A percentile compares a stretch with the other conserved stretches of the same genome.
Conservation (phyloP, 2,888 invertebrate genomes). For the Agrotis puta region DNA sequence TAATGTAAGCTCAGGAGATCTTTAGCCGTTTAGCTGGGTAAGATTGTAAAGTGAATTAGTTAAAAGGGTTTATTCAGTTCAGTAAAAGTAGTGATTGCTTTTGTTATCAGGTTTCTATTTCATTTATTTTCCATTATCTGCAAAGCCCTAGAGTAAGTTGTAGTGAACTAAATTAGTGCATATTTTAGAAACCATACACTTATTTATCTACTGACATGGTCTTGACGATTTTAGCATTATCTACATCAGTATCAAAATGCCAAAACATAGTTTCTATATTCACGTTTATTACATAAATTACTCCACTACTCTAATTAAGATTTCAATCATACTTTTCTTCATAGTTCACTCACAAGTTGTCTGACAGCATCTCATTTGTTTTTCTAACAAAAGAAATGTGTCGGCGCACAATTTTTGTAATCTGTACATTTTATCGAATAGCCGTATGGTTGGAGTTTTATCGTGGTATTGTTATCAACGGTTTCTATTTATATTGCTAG, state of each 20-base stretch:
- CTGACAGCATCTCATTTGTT: conserved; percentile 51
- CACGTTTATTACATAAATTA: conserved; percentile 23
- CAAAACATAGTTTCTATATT: background rate
- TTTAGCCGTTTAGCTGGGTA: conserved; percentile 19
- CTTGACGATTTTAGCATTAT: background rate
- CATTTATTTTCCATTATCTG: too few relatives aligned
- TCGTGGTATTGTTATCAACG: conserved; percentile 58
- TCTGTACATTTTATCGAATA: conserved; percentile 61
- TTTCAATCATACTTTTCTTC: conserved; percentile 52
- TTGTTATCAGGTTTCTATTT: too few relatives aligned
- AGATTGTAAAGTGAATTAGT: conserved; percentile 12
- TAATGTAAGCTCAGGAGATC: conserved; percentile 52
- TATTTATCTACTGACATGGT: background rate
- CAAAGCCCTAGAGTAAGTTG: background rate
- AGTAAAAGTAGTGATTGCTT: too few relatives aligned
- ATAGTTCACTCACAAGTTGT: conserved; percentile 49
- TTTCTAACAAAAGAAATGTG: conserved; percentile 49
- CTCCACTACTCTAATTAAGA: conserved; percentile 41
- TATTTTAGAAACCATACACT: background rate
- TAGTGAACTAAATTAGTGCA: background rate
- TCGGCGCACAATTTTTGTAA: conserved; percentile 59
- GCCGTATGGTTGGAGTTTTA: conserved; percentile 53
- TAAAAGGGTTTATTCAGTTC: background rate
- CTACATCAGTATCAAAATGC: background rate
- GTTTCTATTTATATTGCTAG: conserved; percentile 64